Percentiles rank a stretch among this genome's conserved stretches.
Evolutionary conservation across 2,888 invertebrate genomes (phyloP).

Genomic region (Mongoloraphidia duomilia): DNA sequence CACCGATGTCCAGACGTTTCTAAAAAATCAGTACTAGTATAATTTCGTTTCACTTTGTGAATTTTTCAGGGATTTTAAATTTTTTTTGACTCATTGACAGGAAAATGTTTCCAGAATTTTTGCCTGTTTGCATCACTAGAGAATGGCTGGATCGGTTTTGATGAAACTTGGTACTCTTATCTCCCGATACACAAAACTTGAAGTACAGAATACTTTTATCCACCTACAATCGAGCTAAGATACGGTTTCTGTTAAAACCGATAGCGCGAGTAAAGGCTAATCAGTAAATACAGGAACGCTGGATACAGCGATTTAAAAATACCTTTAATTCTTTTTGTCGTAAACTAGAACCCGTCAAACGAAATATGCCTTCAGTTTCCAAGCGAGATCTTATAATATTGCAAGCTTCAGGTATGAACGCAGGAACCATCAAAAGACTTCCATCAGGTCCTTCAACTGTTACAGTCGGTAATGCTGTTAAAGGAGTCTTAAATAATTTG

Average conservation of each 20-base stretch:
- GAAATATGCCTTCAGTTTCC: conserved; percentile 69
- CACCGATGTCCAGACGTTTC: conserved; percentile 56
- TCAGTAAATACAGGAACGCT: not conserved
- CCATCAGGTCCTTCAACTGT: conserved; percentile 50
- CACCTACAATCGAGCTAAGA: too few species aligned
- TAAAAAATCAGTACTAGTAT: conserved; percentile 24
- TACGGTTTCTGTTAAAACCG: too few species aligned
- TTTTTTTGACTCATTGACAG: too few species aligned
- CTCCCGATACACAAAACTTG: too few species aligned
- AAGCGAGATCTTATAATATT: conserved; percentile 51
- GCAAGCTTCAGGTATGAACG: conserved; percentile 57
- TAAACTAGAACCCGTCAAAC: conserved; percentile 74
- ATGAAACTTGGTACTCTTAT: too few species aligned
- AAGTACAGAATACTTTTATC: too few species aligned
- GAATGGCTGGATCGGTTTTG: too few species aligned
- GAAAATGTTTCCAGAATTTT: too few species aligned
- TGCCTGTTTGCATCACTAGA: too few species aligned
- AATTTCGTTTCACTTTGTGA: too few species aligned
- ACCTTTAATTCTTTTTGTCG: conserved; percentile 73
- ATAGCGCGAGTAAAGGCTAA: too few species aligned
- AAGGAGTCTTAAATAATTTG: conserved; percentile 35
- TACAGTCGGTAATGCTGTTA: conserved; percentile 36
- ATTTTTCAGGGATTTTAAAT: too few species aligned
- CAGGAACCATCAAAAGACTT: conserved; percentile 54
- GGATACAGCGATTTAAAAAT: conserved; percentile 18